Evolutionary conservation across 2,888 invertebrate genomes (phyloP), one percentile per base, ranked within the genome.

Genomic region (Asteroscopus sphinx): DNA sequence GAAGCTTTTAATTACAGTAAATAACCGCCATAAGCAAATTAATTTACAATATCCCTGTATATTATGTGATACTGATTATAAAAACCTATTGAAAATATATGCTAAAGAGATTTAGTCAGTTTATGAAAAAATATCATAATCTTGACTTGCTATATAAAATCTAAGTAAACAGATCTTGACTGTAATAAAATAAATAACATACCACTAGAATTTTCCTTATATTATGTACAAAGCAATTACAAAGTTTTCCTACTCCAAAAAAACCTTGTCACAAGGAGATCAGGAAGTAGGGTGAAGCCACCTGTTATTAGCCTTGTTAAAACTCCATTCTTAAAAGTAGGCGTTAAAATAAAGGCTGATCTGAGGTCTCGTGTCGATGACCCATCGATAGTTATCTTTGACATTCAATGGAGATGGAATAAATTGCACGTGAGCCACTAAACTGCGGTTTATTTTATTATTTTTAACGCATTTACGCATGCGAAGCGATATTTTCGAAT

Each of bases 251-350:
- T 55, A 12, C 44, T 49, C 26, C 2, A n/a, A 55, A 25, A 46
- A 47, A 63, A 53, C 59, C 57, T 63, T 63, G 63, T 30, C 8
- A 47, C 68, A 71, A 75, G 76, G 76, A 75, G 55, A 68, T 54
- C 73, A 68, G 60, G 76, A 75, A 68, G 49, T 63, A 46, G 36
- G 51, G 51, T 36, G 33, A 8, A 57, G 9, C 6, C 26, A 51
- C 45, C 42, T 36, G 46, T 36, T 47, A 33, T 17, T 15, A 9
- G 15, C 41, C 35, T 48, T 41, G 35, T 41, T 17, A 30, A 51
- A 52, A 6, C n/a, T 11, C 16, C 0, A 36, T 44, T 26, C 6
- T 46, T 49, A 26, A 25, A 32, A 36, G 25, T 30, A 55, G 1
- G 13, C 16, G n/a, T 11, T 44, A 11, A 33, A 54, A 49, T 40